phyloP scores from a whole-genome alignment of 2,888 invertebrate genomes.

The Andrena haemorrhoa region DNA sequence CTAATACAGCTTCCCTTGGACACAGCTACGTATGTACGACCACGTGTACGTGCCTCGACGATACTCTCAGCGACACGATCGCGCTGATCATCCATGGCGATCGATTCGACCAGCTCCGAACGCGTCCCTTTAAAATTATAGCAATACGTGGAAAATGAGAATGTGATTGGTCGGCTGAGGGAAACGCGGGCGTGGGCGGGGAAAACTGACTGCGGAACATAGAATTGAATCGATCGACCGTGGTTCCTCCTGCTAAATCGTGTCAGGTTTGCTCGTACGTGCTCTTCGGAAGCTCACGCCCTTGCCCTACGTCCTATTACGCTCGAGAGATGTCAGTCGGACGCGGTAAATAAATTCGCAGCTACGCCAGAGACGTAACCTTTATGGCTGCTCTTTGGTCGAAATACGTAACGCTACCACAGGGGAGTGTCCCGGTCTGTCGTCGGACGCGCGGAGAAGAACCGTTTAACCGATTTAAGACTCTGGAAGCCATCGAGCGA shows the following conservation, averaged over 20 bases:
- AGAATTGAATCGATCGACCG: constrained; percentile 55
- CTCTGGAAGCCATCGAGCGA: constrained; percentile 44
- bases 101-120: neutral
- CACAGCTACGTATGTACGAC: constrained; percentile 56
- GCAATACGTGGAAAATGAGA: neutral
- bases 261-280: constrained; percentile 60
- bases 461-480: constrained; percentile 45
- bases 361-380: constrained; percentile 9
- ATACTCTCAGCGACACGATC: constrained; percentile 7
- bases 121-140: neutral
- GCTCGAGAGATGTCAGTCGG: constrained; percentile 49
- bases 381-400: neutral
- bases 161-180: constrained; percentile 13
- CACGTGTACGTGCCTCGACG: constrained; percentile 24
- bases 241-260: constrained; percentile 53
- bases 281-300: constrained; percentile 39
- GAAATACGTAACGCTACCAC: constrained; percentile 8
- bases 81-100: neutral
- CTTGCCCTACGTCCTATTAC: constrained; percentile 38
- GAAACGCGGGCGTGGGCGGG: constrained; percentile 17
- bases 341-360: constrained; percentile 58
- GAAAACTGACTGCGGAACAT: neutral
- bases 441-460: neutral
- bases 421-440: constrained; percentile 14
- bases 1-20: constrained; percentile 61